Conservation (phyloP, 2,888 invertebrate genomes). For the Scelioninae gen. 2 region DNA sequence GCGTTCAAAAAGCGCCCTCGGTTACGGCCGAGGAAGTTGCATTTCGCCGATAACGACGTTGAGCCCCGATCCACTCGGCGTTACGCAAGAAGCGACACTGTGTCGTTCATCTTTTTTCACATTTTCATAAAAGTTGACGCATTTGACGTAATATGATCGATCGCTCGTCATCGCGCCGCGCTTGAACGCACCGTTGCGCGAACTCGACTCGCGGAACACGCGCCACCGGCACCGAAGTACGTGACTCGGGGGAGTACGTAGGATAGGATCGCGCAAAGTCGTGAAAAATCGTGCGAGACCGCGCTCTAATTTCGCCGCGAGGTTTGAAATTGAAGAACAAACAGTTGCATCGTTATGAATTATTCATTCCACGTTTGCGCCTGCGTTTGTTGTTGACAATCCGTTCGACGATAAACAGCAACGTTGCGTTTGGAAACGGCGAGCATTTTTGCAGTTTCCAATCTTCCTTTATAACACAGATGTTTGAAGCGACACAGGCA, state of each 20-base stretch:
- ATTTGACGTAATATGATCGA: conserved; percentile 49
- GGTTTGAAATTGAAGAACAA: no score
- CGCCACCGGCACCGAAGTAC: conserved; percentile 15
- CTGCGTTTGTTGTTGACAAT: no score
- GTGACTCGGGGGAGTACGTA: conserved; percentile 18
- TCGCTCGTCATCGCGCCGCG: conserved; percentile 25
- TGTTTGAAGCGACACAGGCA: no score
- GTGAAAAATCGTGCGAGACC: conserved; percentile 10
- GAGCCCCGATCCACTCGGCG: conserved; percentile 16
- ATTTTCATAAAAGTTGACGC: conserved; percentile 46
- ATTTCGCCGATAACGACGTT: conserved; percentile 25
- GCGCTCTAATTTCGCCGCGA: background rate
- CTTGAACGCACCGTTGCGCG: conserved; percentile 15
- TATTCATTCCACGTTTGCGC: no score
- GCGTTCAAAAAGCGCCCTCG: conserved; percentile 8
- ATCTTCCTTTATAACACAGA: no score
- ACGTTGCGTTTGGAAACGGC: no score
- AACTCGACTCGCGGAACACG: conserved; percentile 30
- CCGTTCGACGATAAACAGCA: no score
- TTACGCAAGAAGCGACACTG: conserved; percentile 36
- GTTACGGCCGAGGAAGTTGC: conserved; percentile 5
- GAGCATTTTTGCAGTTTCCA: no score
- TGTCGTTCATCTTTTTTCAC: conserved; percentile 48
- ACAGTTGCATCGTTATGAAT: no score
- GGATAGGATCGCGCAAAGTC: background rate